These are phyloP conservation scores for Alfaro cultratus DNA, from an alignment of 2,797 vertebrate species.

Conservation along the genomic window DNA sequence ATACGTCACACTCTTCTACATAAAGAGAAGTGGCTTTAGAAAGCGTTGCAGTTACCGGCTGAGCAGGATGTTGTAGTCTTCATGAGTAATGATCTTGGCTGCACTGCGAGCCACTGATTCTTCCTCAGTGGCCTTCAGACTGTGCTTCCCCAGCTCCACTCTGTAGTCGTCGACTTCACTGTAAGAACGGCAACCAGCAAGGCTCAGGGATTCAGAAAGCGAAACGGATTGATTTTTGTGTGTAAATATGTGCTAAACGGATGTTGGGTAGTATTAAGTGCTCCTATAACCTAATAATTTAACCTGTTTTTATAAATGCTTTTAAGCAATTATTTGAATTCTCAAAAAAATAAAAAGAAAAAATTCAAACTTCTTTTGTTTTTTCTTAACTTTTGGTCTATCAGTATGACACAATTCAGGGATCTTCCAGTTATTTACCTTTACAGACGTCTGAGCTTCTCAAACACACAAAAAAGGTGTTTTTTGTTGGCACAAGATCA, in stretches of 20 bases:
- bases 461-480: neutral
- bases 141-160: conserved; percentile 84
- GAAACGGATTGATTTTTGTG: neutral
- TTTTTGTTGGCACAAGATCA: neutral
- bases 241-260: conserved; percentile 9
- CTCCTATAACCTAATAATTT: neutral
- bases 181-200: conserved; percentile 49
- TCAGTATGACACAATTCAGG: neutral
- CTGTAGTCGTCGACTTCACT: conserved; percentile 75
- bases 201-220: neutral
- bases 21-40: neutral
- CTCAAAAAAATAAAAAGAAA: neutral
- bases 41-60: conserved; percentile 67
- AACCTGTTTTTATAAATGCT: neutral
- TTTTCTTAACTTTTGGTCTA: neutral
- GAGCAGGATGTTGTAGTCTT: conserved; percentile 77
- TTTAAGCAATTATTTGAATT: neutral
- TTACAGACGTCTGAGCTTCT: neutral
- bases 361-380: neutral
- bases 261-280: neutral
- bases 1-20: neutral
- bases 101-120: conserved; percentile 68
- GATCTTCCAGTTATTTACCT: neutral
- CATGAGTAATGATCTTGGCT: conserved; percentile 73
- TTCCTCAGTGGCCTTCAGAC: conserved; percentile 68